A percentile compares a stretch with the other conserved stretches of the same genome.
Evolutionary conservation across 2,797 vertebrate genomes (phyloP).

Genomic region (Peromyscus eremicus): DNA sequence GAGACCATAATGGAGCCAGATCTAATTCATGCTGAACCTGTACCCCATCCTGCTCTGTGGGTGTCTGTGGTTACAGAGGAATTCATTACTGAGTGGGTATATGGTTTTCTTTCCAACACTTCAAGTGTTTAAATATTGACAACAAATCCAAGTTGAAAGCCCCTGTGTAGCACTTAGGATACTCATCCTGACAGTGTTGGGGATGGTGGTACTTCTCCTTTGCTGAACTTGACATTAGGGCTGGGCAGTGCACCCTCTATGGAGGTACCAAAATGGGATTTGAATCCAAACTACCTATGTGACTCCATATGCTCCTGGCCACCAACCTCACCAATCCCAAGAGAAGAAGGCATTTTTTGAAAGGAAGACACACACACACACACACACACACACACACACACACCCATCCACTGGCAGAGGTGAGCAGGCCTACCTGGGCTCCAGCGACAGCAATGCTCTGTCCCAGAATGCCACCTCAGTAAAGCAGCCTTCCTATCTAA

Average conservation of each 20-base stretch:
- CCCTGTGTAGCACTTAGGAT: background rate
- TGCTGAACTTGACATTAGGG: background rate
- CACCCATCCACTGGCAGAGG: too few species aligned
- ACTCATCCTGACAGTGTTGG: too few species aligned
- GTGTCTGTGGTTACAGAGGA: background rate
- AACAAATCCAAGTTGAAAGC: background rate
- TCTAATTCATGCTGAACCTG: background rate
- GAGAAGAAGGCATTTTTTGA: background rate
- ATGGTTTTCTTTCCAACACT: background rate
- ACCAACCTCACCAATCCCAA: background rate
- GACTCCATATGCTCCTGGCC: background rate
- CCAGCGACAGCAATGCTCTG: background rate
- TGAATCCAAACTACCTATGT: background rate
- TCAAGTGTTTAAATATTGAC: background rate
- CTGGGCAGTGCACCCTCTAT: background rate
- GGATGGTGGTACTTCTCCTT: background rate
- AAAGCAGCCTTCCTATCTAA: constrained; percentile 9
- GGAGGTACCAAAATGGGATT: background rate
- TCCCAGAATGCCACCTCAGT: background rate
- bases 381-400: too few species aligned
- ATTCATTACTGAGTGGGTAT: background rate
- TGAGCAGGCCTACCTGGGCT: background rate
- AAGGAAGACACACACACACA: background rate
- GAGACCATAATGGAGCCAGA: background rate
- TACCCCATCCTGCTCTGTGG: background rate